Base-by-base conservation (phyloP, 2,888 invertebrate species). In the Eilema griseolum region DNA sequence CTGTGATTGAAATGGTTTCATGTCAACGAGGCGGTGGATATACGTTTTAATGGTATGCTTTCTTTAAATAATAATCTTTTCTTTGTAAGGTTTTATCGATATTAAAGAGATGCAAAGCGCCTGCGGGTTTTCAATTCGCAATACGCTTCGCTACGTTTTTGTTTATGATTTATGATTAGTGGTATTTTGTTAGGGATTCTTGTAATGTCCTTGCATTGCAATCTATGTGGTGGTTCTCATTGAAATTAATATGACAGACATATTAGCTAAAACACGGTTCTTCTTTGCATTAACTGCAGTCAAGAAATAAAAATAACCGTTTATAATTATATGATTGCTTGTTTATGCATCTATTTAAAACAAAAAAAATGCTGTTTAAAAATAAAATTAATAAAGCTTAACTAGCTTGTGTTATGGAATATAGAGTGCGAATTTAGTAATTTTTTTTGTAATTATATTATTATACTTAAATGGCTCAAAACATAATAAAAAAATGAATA, bases 31-130 rank as follows among this genome's bases (percentile, higher is more conserved):
- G 60, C 61, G 66, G 23, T 33, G 60, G 20, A 70, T 75, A 61
- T 65, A 71, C 14, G 62, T 74, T 75, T 81, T 73, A 73, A 80
- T 80, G 80, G 80, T 81, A 79, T 3, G 81, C 20, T 69, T 59
- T 69, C 57, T 28, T 68, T 41, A 11, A 11, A 0, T 71, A 67
- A 26, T 24, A 63, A 60, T 37, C 20, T 2, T 37, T 3, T 57
- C 66, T 28, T 16, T n/a, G 5, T 1, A 16, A 28, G 2, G 20
- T 60, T 67, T 46, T 68, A 7, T 20, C 11, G 4, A 37, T 61
- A 66, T 46, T 61, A 28, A 62, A 20, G 5, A 31, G 31, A 24
- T 41, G 23, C 26, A 23, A 52, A 66, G 61, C 65, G 65, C 67
- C 61, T 56, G 57, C 24, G 20, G 37, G n/a, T 69, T 68, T 26